phyloP scores from a whole-genome alignment of 2,113 vertebrate species.

The Aptenodytes forsteri region DNA sequence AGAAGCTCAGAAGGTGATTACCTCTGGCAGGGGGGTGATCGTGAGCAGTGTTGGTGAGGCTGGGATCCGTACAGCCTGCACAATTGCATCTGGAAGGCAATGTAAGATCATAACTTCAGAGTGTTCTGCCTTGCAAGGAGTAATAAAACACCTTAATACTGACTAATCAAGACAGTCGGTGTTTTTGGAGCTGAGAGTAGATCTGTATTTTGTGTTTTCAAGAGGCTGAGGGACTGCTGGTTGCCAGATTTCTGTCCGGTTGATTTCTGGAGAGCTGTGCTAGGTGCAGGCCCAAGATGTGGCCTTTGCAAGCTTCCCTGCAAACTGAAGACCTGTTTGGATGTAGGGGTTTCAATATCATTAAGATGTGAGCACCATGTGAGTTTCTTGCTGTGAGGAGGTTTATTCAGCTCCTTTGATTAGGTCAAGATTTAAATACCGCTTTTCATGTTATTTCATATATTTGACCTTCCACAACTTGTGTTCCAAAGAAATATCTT shows the following conservation, averaged over 20 bases:
- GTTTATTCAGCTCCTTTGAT: neutral
- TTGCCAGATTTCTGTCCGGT: neutral
- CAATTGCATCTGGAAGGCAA: neutral
- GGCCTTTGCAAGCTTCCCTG: neutral
- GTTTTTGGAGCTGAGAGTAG: neutral
- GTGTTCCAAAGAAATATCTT: neutral
- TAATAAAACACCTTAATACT: neutral
- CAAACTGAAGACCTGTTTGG: neutral
- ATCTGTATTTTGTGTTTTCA: neutral
- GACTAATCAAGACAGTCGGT: neutral
- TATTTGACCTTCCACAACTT: neutral
- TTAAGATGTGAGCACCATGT: neutral
- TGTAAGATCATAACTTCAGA: neutral
- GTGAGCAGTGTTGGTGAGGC: neutral
- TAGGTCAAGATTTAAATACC: constrained; percentile 21
- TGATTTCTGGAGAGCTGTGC: neutral
- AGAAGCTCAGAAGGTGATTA: neutral
- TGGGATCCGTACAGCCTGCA: neutral
- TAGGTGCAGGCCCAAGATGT: neutral
- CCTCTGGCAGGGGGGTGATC: neutral
- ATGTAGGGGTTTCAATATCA: neutral
- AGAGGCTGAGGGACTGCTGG: neutral
- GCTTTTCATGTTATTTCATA: neutral
- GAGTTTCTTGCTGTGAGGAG: neutral
- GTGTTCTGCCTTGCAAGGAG: neutral